Evolutionary conservation across 2,113 vertebrate genomes (phyloP).

Genomic region (Myotis yumanensis): DNA sequence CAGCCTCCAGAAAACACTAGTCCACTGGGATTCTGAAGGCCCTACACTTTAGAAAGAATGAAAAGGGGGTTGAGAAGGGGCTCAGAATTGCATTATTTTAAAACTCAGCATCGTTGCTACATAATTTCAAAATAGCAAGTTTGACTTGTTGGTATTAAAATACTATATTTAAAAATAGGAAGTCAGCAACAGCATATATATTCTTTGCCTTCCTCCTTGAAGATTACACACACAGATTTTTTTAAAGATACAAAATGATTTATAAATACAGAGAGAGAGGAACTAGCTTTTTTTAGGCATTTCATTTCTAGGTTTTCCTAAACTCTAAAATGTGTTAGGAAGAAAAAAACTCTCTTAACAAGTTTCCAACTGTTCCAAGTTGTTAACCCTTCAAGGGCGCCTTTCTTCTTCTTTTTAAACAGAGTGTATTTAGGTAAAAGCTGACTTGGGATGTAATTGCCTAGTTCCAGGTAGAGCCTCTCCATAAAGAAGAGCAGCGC

Average conservation of each 20-base stretch:
- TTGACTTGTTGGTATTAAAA: conserved; percentile 20
- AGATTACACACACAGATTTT: conserved; percentile 44
- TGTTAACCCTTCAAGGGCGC: neutral
- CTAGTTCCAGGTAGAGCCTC: neutral
- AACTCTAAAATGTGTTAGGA: conserved; percentile 37
- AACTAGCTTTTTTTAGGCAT: conserved; percentile 46
- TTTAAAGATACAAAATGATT: conserved; percentile 56
- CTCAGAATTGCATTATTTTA: conserved; percentile 27
- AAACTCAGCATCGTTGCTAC: neutral
- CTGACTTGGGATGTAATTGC: neutral
- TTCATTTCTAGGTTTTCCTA: conserved; percentile 69
- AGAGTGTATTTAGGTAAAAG: neutral
- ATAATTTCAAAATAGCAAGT: neutral
- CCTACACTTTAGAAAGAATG: neutral
- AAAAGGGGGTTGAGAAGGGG: neutral
- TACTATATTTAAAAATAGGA: conserved; percentile 63
- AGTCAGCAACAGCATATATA: conserved; percentile 48
- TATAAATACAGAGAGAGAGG: conserved; percentile 54
- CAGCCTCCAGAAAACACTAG: neutral
- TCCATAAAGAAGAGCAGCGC: neutral
- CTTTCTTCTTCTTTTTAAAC: neutral
- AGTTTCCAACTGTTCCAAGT: neutral
- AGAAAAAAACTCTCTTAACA: neutral
- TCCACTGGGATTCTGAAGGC: neutral
- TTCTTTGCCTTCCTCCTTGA: conserved; percentile 34